Conservation (phyloP, 1,140 invertebrate species). For the Drosophila ercepeae region DNA sequence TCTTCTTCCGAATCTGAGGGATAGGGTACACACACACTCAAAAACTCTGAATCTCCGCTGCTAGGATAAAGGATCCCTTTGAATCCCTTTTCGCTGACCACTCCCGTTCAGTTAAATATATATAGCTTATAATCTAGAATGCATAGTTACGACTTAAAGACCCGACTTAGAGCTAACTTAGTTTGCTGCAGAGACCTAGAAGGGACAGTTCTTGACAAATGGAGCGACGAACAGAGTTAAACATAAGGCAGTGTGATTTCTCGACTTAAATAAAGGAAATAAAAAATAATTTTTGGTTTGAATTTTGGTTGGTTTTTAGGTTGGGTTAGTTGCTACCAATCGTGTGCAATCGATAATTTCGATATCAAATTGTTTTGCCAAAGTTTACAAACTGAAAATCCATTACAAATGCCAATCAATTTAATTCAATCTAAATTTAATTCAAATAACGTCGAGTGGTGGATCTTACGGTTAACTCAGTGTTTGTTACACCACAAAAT, state of each 20-base stretch:
- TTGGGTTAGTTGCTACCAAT: slow-evolving; percentile 56
- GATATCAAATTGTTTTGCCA: slow-evolving; percentile 45
- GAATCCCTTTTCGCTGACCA: slow-evolving; percentile 11
- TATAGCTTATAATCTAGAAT: slow-evolving; percentile 45
- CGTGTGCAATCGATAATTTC: slow-evolving; percentile 69
- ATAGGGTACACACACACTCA: neutral
- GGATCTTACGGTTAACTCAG: slow-evolving; percentile 43
- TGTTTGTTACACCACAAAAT: slow-evolving; percentile 49
- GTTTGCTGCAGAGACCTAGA: slow-evolving; percentile 23
- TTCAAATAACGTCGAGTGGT: slow-evolving; percentile 42
- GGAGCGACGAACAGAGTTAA: slow-evolving; percentile 40
- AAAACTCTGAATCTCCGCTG: slow-evolving; percentile 25
- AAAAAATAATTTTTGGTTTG: slow-evolving; percentile 5
- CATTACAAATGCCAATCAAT: slow-evolving; percentile 64
- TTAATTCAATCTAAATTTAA: slow-evolving; percentile 12
- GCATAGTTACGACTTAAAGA: slow-evolving; percentile 11
- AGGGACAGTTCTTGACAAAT: slow-evolving; percentile 7
- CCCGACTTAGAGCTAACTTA: slow-evolving; percentile 56
- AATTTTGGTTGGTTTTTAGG: neutral
- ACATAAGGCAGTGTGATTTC: slow-evolving; percentile 29
- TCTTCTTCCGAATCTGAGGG: slow-evolving; percentile 7
- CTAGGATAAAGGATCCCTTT: too few species aligned
- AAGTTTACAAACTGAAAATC: slow-evolving; percentile 55
- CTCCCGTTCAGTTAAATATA: neutral
- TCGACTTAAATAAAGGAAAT: slow-evolving; percentile 19